Conservation (phyloP, 2,888 invertebrate species). For the Amiota communis region DNA sequence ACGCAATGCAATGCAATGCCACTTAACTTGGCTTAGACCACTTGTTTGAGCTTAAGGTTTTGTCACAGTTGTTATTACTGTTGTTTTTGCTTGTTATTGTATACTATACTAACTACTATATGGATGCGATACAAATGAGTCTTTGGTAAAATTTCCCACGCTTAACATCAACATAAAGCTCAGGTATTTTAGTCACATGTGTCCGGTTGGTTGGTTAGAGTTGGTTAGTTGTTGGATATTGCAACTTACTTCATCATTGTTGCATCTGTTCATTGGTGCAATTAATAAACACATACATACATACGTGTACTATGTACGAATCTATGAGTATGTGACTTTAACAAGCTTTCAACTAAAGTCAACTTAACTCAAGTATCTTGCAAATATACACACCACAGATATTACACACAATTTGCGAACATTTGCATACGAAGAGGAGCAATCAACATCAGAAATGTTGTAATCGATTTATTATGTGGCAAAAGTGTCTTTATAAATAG, state of each 20-base stretch:
- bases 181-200: not conserved
- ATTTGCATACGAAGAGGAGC: too few species aligned
- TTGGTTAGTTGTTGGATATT: not conserved
- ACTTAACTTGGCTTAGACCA: not conserved
- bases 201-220: not conserved
- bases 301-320: too few species aligned
- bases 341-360: too few species aligned
- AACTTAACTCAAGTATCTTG: too few species aligned
- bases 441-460: not conserved
- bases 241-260: not conserved
- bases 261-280: not conserved
- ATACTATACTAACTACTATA: not conserved
- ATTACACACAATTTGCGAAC: too few species aligned
- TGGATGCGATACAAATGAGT: slow-evolving; percentile 12
- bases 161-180: not conserved
- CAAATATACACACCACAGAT: too few species aligned
- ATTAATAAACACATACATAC: not conserved
- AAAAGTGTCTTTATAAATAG: not conserved
- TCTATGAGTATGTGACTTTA: too few species aligned
- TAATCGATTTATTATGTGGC: not conserved
- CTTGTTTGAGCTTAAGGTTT: not conserved
- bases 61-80: not conserved
- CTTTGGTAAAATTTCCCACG: slow-evolving; percentile 22
- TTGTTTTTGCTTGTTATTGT: not conserved
- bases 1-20: too few species aligned